Conservation (phyloP, 2,113 vertebrate species). For the zebrafish (Danio rerio) region GRCz12tu NC_133180.1:31509001-31509500, state of each 20-base stretch:
- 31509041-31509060: slow-evolving; percentile 27
- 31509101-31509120: slow-evolving; percentile 71
- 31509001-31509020: slow-evolving; percentile 36
- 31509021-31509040: slow-evolving; percentile 43
- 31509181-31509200: slow-evolving; percentile 82
- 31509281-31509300: not conserved
- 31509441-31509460: not conserved
- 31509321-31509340: not conserved
- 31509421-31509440: not conserved
- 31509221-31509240: not conserved
- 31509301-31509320: not conserved
- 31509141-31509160: slow-evolving; percentile 82
- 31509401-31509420: not conserved
- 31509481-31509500: not conserved
- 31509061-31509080: slow-evolving; percentile 28
- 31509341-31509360: not conserved
- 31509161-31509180: slow-evolving; percentile 89
- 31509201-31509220: slow-evolving; percentile 32
- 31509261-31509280: not conserved
- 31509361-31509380: not conserved
- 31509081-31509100: slow-evolving; percentile 53
- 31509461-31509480: not conserved
- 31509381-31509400: too few relatives aligned
- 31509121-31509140: slow-evolving; percentile 93
- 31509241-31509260: not conserved